phyloP scores from a whole-genome alignment of 2,113 vertebrate genomes.

The Carettochelys insculpta region DNA sequence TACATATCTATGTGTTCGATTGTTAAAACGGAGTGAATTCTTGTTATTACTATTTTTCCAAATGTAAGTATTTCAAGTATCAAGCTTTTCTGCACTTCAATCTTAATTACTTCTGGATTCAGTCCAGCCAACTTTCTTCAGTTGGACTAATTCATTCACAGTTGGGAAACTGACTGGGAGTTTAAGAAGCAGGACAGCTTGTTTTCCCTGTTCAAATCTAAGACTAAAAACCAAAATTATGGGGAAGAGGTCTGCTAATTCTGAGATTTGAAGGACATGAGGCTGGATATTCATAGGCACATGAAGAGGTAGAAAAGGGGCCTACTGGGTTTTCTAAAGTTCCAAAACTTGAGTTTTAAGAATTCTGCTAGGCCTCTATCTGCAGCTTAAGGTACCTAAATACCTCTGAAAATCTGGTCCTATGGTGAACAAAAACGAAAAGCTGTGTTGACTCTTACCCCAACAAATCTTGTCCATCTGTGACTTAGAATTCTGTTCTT shows the following conservation, averaged over 20 bases:
- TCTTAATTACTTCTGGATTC: not conserved
- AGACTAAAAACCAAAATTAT: not conserved
- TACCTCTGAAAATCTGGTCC: not conserved
- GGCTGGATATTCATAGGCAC: not conserved
- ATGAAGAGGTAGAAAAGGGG: fast-evolving
- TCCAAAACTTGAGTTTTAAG: not conserved
- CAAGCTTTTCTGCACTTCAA: too few relatives aligned
- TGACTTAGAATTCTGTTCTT: not conserved
- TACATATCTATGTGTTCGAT: not conserved
- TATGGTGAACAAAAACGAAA: not conserved
- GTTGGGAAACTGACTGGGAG: not conserved
- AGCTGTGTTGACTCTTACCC: not conserved
- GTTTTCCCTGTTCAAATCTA: fast-evolving
- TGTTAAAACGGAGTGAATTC: not conserved
- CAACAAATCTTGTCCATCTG: not conserved
- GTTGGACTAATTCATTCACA: not conserved
- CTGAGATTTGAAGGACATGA: fast-evolving
- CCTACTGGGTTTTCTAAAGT: not conserved
- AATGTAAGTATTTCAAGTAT: fast-evolving
- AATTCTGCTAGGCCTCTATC: not conserved
- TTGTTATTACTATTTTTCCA: not conserved
- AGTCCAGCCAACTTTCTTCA: not conserved
- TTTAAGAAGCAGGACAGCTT: not conserved
- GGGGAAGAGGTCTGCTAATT: fast-evolving
- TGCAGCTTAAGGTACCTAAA: not conserved